Conservation (phyloP, 2,113 vertebrate species). For the Catharus fuscescens region DNA sequence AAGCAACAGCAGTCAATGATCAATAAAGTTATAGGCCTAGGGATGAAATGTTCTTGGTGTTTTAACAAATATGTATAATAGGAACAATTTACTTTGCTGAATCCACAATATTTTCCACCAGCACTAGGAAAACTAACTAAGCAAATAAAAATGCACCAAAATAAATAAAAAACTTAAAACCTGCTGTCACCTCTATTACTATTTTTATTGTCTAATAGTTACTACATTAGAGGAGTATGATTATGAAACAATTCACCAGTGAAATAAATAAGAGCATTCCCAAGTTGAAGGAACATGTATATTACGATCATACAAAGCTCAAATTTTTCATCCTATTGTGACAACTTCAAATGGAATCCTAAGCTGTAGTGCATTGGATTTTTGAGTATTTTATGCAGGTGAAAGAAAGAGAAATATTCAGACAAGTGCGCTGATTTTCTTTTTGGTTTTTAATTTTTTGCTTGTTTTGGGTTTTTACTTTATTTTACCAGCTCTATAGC, state of each 20-base stretch:
- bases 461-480: neutral
- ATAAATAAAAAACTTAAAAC: neutral
- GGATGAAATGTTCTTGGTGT: neutral
- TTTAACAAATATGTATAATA: neutral
- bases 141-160: neutral
- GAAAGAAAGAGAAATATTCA: neutral
- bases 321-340: neutral
- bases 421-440: neutral
- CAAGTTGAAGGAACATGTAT: neutral
- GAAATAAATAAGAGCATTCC: neutral
- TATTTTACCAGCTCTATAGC: neutral
- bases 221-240: neutral
- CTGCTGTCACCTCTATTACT: accelerated
- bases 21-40: neutral
- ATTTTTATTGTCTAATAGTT: neutral
- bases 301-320: neutral
- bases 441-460: neutral
- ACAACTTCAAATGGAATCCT: neutral
- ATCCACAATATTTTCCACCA: neutral
- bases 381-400: neutral
- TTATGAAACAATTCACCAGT: neutral
- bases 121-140: neutral
- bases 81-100: neutral
- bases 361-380: neutral
- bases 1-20: neutral